Conservation (phyloP, 2,113 vertebrate species). For the Rhipidura dahli region DNA sequence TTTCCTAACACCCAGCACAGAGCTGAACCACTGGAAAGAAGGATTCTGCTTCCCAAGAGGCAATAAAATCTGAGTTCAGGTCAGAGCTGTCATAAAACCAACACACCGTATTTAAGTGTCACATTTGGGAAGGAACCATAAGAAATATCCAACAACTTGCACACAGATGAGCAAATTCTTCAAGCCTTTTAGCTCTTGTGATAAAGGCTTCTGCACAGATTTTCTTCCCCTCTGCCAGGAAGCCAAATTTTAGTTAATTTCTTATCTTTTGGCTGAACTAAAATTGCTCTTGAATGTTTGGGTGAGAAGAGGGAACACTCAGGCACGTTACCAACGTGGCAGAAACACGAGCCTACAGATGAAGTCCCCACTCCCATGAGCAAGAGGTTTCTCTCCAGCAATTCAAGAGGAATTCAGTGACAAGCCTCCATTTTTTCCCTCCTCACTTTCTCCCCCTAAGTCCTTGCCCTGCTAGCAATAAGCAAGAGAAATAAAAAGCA, state of each 20-base stretch:
- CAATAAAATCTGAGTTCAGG: background rate
- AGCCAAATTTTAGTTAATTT: background rate
- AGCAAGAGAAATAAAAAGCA: background rate
- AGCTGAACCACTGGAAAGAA: background rate
- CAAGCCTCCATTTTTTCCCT: background rate
- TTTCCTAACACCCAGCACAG: background rate
- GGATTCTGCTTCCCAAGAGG: background rate
- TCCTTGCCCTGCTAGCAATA: background rate
- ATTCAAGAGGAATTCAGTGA: background rate
- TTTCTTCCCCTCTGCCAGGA: background rate
- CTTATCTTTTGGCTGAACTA: background rate
- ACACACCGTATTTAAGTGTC: background rate
- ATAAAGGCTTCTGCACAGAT: background rate
- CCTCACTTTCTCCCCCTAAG: background rate
- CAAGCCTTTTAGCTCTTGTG: background rate
- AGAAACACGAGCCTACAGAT: background rate
- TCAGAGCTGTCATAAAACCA: background rate
- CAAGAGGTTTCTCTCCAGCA: background rate
- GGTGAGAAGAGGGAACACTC: too few relatives aligned
- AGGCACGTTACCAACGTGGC: background rate
- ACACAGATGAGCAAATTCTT: background rate
- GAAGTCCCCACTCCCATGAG: too few relatives aligned
- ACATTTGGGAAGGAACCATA: background rate
- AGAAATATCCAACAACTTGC: background rate
- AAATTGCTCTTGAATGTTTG: fast-evolving